Percentiles rank a stretch among this genome's conserved stretches.
These are phyloP conservation scores for Platycercus adscitus DNA, from an alignment of 2,113 vertebrate genomes.

Conservation along the genomic window DNA sequence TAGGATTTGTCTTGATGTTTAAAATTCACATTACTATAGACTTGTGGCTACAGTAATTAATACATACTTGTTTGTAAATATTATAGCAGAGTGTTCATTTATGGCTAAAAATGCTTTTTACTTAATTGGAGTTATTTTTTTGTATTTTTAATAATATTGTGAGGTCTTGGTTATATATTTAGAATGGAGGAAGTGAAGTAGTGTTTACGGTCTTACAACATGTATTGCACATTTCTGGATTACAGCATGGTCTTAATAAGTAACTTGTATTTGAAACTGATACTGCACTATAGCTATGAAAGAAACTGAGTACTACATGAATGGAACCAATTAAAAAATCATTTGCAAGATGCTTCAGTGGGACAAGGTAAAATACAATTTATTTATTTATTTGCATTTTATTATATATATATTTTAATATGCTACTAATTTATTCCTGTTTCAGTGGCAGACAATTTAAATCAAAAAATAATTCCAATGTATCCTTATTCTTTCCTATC, in stretches of 20 bases:
- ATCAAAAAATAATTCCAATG: neutral
- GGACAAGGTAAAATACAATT: neutral
- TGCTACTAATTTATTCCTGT: neutral
- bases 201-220: neutral
- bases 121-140: neutral
- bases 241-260: neutral
- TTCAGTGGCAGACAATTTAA: neutral
- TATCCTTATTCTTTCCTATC: neutral
- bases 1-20: neutral
- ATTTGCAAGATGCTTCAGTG: neutral
- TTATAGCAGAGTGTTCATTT: neutral
- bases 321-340: neutral
- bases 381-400: neutral
- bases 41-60: neutral
- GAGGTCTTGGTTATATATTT: neutral
- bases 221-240: neutral
- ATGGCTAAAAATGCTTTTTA: neutral
- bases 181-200: neutral
- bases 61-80: neutral
- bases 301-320: neutral
- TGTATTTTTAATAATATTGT: neutral
- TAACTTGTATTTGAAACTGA: neutral
- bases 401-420: neutral
- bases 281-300: neutral
- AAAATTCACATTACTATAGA: neutral